Percentiles rank a stretch among this genome's conserved stretches.
phyloP scores from a whole-genome alignment of 1,140 invertebrate species.

The Drosophila arizonae region DNA sequence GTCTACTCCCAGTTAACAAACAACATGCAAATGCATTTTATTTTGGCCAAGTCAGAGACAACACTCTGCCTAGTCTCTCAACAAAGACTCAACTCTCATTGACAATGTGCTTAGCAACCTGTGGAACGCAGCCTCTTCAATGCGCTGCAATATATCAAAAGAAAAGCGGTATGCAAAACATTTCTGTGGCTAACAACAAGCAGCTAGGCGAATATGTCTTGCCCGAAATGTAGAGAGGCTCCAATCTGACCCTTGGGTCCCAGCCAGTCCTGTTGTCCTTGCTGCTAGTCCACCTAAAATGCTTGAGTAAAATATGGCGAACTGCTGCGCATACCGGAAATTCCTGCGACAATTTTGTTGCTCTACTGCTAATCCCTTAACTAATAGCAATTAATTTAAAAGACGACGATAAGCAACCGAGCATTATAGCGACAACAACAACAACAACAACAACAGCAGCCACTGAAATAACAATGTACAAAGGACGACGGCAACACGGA shows the following conservation, averaged over 20 bases:
- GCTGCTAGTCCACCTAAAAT: conserved; percentile 14
- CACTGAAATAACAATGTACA: conserved; percentile 23
- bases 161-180: conserved; percentile 78
- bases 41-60: conserved; percentile 1
- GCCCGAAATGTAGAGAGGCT: conserved; percentile 23
- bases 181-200: conserved; percentile 59
- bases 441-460: conserved; percentile 27
- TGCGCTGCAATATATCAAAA: conserved; percentile 79
- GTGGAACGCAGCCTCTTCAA: conserved; percentile 80
- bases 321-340: conserved; percentile 77
- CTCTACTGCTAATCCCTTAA: conserved; percentile 79
- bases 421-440: conserved; percentile 48
- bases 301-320: conserved; percentile 70
- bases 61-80: conserved; percentile 3
- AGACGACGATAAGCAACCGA: conserved; percentile 76
- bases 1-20: neutral
- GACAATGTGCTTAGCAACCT: conserved; percentile 61
- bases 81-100: conserved; percentile 11
- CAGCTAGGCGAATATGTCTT: conserved; percentile 56
- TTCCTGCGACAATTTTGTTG: conserved; percentile 78
- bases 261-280: neutral
- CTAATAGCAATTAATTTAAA: conserved; percentile 83
- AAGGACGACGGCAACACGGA: conserved; percentile 38
- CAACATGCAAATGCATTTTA: conserved; percentile 31
- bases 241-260: conserved; percentile 38